Evolutionary conservation across 2,888 invertebrate species (phyloP).

Genomic region (Tigriopus californicus): DNA sequence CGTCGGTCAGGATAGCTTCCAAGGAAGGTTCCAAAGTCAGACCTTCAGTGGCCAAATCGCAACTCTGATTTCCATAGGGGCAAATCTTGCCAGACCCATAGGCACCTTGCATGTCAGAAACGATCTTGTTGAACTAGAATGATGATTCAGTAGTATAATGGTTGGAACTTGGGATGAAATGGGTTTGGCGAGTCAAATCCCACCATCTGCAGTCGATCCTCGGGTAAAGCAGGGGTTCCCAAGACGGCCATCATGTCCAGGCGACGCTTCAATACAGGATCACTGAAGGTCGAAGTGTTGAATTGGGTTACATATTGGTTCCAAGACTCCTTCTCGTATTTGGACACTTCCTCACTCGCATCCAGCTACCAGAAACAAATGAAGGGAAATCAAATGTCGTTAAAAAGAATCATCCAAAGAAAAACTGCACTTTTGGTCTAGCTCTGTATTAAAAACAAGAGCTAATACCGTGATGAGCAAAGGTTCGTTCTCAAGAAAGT

Average conservation of each 20-base stretch:
- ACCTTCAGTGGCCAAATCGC: background rate
- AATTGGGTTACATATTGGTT: background rate
- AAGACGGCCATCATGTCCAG: background rate
- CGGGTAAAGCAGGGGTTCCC: background rate
- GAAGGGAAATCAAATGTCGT: background rate
- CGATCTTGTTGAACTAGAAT: conserved; percentile 5
- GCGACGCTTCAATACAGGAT: background rate
- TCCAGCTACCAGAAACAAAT: background rate
- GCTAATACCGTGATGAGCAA: no score
- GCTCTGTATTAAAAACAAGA: no score
- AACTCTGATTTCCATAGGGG: conserved; percentile 10
- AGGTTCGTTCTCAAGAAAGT: no score
- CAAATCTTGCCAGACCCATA: conserved; percentile 17
- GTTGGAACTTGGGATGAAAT: background rate
- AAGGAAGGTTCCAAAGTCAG: conserved; percentile 15
- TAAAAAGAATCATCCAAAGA: no score
- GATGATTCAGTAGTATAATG: background rate
- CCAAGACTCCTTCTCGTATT: background rate
- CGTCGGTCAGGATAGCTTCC: conserved; percentile 8
- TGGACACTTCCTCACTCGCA: background rate
- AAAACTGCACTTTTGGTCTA: no score
- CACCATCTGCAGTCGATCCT: background rate
- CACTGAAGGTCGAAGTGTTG: background rate
- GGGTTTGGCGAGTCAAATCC: background rate
- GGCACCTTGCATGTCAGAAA: conserved; percentile 13